Base-by-base conservation (phyloP, 2,888 invertebrate species). In the Cylindroiulus punctatus region DNA sequence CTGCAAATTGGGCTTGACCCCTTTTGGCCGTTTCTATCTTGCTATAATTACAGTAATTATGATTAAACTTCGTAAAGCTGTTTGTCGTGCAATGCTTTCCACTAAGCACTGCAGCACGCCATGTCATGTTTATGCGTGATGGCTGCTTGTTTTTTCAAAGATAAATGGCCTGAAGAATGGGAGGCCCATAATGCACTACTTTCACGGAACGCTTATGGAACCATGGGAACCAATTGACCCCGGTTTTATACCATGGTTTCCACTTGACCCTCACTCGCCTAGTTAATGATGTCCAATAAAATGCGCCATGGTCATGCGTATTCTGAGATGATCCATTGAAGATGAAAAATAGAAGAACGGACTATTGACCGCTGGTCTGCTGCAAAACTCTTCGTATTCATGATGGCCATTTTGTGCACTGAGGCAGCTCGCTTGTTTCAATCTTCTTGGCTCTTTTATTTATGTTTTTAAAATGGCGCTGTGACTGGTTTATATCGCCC, bases 191-290 rank as follows among this genome's bases (percentile, higher is more conserved):
- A 22, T 22, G 65, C 65, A 65, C 26, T n/a, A 26, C 65, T 22
- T 65, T 26, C 65, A 65, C 65, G 26, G 26, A 65, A n/a, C 65
- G 8, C 65, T 65, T 65, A 65, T 26, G 65, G 12, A 65, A 65
- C 65, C 26, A 65, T 65, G 65, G 65, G 65, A 65, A 65, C 65
- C 65, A 65, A n/a, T 65, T 65, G 65, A 65, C 65, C 65, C 65
- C 65, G 5, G 65, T 65, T 65, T 65, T 26, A 65, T 65, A 26
- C n/a, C 12, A 8, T 65, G n/a, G 65, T 65, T 65, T 65, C 26
- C 65, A 65, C 65, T 65, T 65, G 65, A 65, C 65, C 65, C 65
- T 65, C 65, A 4, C n/a, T n/a, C 65, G 12, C 26, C 26, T 26
- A 65, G 26, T 65, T 65, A 65, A 65, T 65, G 65, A 65, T 26